phyloP scores from a whole-genome alignment of 2,888 invertebrate genomes.

The Andrena bicolor region DNA sequence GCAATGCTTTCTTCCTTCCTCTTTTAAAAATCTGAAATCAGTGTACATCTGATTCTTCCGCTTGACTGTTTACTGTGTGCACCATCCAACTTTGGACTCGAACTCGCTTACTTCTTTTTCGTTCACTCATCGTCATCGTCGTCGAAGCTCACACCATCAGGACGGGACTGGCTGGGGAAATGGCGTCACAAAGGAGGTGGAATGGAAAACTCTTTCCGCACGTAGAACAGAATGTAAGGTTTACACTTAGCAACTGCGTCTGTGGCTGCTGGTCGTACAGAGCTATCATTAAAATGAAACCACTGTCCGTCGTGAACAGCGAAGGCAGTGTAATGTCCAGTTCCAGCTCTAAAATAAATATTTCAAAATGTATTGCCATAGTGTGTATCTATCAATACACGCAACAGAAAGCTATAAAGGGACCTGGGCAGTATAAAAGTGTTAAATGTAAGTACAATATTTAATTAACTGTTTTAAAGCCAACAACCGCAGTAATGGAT shows the following conservation, averaged over 20 bases:
- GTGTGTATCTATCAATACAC: not conserved
- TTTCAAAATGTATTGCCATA: slow-evolving; percentile 3
- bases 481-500: too few relatives aligned
- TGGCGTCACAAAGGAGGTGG: slow-evolving; percentile 83
- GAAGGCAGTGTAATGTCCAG: slow-evolving; percentile 94
- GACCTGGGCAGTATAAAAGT: not conserved
- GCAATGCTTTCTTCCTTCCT: slow-evolving; percentile 67
- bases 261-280: slow-evolving; percentile 90
- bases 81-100: slow-evolving; percentile 42
- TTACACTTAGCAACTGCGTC: slow-evolving; percentile 91
- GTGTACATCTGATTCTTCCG: slow-evolving; percentile 14
- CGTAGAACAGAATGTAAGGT: slow-evolving; percentile 94
- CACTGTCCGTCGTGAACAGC: slow-evolving; percentile 92
- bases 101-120: slow-evolving; percentile 55
- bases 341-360: slow-evolving; percentile 89
- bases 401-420: not conserved
- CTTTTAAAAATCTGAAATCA: slow-evolving; percentile 43
- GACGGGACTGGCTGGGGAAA: slow-evolving; percentile 71
- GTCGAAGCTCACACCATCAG: slow-evolving; percentile 63
- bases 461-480: too few relatives aligned
- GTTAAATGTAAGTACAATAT: not conserved
- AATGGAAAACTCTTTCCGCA: slow-evolving; percentile 88
- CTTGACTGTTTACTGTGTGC: slow-evolving; percentile 41
- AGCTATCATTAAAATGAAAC: slow-evolving; percentile 95
- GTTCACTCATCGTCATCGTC: slow-evolving; percentile 66